These are phyloP conservation scores for Eubasilissa splendida DNA, from an alignment of 2,888 invertebrate genomes.

Conservation along the genomic window DNA sequence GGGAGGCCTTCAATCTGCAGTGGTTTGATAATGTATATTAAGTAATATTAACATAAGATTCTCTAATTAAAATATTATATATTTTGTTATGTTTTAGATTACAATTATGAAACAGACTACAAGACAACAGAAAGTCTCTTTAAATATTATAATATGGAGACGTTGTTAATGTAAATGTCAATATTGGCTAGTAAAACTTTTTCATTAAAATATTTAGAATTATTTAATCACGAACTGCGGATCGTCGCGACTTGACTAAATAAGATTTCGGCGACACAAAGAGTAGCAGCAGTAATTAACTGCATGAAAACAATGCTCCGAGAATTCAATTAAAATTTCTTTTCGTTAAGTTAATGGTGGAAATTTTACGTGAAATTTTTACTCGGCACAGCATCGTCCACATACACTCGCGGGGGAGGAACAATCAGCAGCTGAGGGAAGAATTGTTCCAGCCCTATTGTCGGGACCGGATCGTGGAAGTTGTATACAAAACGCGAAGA, in stretches of 20 bases:
- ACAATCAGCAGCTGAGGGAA: constrained; percentile 19
- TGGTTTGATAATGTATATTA: too few relatives aligned
- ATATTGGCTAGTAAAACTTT: not conserved
- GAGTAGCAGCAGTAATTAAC: constrained; percentile 13
- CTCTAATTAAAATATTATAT: too few relatives aligned
- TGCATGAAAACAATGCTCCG: constrained; percentile 20
- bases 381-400: constrained; percentile 6
- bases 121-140: too few relatives aligned
- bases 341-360: constrained; percentile 3
- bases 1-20: too few relatives aligned
- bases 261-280: constrained; percentile 6
- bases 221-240: not conserved
- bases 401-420: constrained; percentile 24
- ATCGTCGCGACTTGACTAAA: not conserved
- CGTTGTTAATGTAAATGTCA: not conserved
- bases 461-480: constrained; percentile 19
- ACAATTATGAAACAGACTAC: too few relatives aligned
- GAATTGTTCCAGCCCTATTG: constrained; percentile 32
- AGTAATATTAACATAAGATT: too few relatives aligned
- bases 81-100: too few relatives aligned
- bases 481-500: constrained; percentile 27
- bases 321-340: constrained; percentile 27
- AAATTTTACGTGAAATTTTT: constrained; percentile 14
- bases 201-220: not conserved
- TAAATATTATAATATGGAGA: too few relatives aligned